phyloP scores from a whole-genome alignment of 2,113 vertebrate genomes.

The Ptychochromis oligacanthus region DNA sequence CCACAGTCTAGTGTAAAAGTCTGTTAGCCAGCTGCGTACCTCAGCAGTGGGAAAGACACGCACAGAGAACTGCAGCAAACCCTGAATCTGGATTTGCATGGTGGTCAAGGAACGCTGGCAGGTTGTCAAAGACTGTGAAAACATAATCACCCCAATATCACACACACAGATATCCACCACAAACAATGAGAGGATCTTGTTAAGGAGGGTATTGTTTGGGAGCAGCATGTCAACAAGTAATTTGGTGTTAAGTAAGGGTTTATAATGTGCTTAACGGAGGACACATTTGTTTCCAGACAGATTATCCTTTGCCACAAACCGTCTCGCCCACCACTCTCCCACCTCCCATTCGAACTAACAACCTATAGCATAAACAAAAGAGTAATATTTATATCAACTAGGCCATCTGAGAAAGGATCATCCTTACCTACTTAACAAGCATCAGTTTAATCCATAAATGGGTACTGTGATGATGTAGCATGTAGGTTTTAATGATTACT shows the following conservation, averaged over 20 bases:
- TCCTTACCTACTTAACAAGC: constrained; percentile 55
- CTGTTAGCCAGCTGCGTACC: constrained; percentile 76
- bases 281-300: constrained; percentile 64
- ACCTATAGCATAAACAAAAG: constrained; percentile 56
- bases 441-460: constrained; percentile 67
- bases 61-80: constrained; percentile 85
- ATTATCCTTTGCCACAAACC: constrained; percentile 55
- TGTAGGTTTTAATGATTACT: constrained; percentile 52
- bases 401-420: constrained; percentile 62
- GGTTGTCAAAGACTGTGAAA: constrained; percentile 84
- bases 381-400: constrained; percentile 63
- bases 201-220: constrained; percentile 47
- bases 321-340: constrained; percentile 45
- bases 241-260: constrained; percentile 53
- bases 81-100: constrained; percentile 91
- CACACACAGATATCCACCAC: constrained; percentile 28
- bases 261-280: constrained; percentile 56
- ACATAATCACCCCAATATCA: constrained; percentile 45
- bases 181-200: constrained; percentile 51
- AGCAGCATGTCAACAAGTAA: constrained; percentile 47
- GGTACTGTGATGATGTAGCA: constrained; percentile 34
- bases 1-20: constrained; percentile 21
- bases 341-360: constrained; percentile 1
- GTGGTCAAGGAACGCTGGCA: constrained; percentile 92
- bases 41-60: constrained; percentile 88